These are phyloP conservation scores for Sarcophaga bullata DNA, from an alignment of 1,140 invertebrate genomes.

Conservation along the genomic window DNA sequence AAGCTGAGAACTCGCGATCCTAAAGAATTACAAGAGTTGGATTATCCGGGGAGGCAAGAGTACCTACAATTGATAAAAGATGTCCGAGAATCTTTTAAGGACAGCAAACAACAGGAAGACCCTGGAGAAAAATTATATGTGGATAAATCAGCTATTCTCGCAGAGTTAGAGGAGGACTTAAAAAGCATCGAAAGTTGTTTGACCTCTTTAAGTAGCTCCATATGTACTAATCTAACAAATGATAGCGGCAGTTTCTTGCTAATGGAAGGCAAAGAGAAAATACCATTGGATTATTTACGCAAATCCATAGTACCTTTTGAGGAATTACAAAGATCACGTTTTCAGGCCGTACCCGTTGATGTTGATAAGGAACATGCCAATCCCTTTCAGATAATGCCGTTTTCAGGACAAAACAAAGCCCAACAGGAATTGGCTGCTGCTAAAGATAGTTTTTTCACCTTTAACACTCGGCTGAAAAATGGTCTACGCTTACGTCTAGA, in stretches of 20 bases:
- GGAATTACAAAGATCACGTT: conserved; percentile 58
- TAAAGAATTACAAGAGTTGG: conserved; percentile 50
- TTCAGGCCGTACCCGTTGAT: conserved; percentile 56
- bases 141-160: conserved; percentile 49
- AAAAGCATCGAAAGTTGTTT: conserved; percentile 60
- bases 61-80: conserved; percentile 56
- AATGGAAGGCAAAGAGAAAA: conserved; percentile 55
- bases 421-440: conserved; percentile 51
- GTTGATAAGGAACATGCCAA: conserved; percentile 55
- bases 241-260: conserved; percentile 62
- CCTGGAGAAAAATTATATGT: conserved; percentile 53
- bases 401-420: conserved; percentile 58
- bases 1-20: conserved; percentile 54
- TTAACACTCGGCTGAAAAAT: conserved; percentile 55
- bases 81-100: conserved; percentile 52
- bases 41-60: conserved; percentile 54
- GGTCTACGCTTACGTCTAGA: conserved; percentile 56
- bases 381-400: conserved; percentile 58
- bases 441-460: conserved; percentile 61
- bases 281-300: conserved; percentile 61
- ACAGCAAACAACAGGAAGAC: conserved; percentile 52
- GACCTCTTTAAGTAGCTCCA: conserved; percentile 58
- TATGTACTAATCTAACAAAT: conserved; percentile 58
- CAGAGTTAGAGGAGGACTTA: conserved; percentile 58
- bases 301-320: conserved; percentile 62